Evolutionary conservation across 2,797 vertebrate species (phyloP), one percentile per base, ranked within the genome.

Genomic region (Paramormyrops hopkinsi): DNA sequence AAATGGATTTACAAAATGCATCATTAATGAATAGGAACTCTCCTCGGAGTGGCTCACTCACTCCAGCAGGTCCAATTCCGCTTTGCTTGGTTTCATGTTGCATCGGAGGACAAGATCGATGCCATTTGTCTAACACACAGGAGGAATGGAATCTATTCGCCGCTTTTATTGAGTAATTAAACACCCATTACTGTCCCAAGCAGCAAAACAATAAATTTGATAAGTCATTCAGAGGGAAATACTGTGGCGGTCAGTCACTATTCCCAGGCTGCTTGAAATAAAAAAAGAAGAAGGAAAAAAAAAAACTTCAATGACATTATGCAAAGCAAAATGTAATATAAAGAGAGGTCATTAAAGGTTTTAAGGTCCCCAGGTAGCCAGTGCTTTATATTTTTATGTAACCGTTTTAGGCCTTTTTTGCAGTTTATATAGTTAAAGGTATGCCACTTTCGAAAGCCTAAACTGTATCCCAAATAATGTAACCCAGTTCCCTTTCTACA

Each of bases 91-190:
- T 96, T 97, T 97, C 97, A 94, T 96, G 96, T 98, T 97, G 96
- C 97, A 97, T 96, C 95, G 94, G 95, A 94, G 97, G 97, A 97
- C 95, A 97, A 94, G 97, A 98, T 99, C 98, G 97, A 99, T 99
- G 97, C 95, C 96, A 97, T 97, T 97, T 97, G 97, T 97, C 97
- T 96, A 96, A 96, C 96, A 95, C 96, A 96, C 95, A 97, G 96
- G 96, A 97, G 97, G 97, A 97, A 97, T 94, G 95, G 95, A 97
- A 98, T 98, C 97, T 97, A 98, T 99, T 98, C 98, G 97, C 95
- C 94, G 94, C 95, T 97, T 97, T 98, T 98, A 99, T 98, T 98
- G 97, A 98, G 97, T 99, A 99, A 99, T 99, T 99, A 99, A 99
- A 98, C 97, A 98, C 97, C 97, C 98, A 98, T 99, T 99, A 99